Percentiles rank a stretch among this genome's conserved stretches.
phyloP scores from a whole-genome alignment of 1,140 invertebrate genomes.

The Archivesica marissinica region DNA sequence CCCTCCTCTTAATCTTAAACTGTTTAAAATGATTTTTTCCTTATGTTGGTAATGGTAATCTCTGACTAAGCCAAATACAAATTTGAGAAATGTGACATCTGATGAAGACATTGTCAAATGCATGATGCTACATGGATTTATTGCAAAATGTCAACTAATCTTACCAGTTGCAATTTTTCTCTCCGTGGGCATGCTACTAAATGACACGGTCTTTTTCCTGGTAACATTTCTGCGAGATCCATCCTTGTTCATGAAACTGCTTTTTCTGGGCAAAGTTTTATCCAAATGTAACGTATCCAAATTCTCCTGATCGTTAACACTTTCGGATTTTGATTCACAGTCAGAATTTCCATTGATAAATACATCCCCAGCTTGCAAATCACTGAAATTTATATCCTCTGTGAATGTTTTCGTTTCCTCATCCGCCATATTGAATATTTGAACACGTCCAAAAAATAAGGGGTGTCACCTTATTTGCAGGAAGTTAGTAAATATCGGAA shows the following conservation, averaged over 20 bases:
- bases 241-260: constrained; percentile 79
- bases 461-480: no score
- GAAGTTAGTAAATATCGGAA: no score
- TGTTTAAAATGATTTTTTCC: no score
- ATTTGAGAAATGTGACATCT: no score
- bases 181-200: constrained; percentile 82
- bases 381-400: constrained; percentile 64
- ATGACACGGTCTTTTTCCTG: constrained; percentile 82
- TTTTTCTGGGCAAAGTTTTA: constrained; percentile 71
- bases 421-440: constrained; percentile 74
- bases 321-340: constrained; percentile 60
- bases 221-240: constrained; percentile 70
- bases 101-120: neutral
- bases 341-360: constrained; percentile 77
- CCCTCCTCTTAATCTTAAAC: no score
- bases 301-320: constrained; percentile 66
- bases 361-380: constrained; percentile 70
- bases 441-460: constrained; percentile 35
- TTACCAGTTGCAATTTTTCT: constrained; percentile 85
- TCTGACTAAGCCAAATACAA: no score
- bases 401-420: constrained; percentile 70
- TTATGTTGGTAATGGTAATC: no score
- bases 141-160: constrained; percentile 35
- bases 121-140: neutral
- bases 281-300: constrained; percentile 66